Evolutionary conservation across 2,797 vertebrate species (phyloP).

Genomic region (Sebastiscus tertius): DNA sequence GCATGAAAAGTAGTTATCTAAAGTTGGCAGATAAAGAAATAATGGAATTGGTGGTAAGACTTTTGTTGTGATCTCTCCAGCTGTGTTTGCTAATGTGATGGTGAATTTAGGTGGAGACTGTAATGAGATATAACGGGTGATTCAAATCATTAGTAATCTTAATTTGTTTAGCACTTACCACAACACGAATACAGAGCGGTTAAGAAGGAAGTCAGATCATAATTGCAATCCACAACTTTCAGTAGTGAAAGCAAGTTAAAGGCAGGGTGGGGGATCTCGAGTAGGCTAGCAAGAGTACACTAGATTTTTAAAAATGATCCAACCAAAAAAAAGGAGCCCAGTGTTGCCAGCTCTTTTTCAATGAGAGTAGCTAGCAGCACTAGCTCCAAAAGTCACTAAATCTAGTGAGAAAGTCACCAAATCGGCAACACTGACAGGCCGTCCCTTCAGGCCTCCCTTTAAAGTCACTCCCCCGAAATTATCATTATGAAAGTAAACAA

Average conservation of each 20-base stretch:
- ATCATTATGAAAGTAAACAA: too few relatives aligned
- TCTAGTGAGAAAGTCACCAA: too few relatives aligned
- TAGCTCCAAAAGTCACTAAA: too few relatives aligned
- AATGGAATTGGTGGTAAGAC: not conserved
- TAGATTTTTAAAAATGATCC: fast-evolving
- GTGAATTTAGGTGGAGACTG: not conserved
- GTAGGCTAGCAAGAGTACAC: too few relatives aligned
- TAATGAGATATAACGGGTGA: not conserved
- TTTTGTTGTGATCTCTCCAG: not conserved
- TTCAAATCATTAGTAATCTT: not conserved
- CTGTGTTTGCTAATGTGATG: slow-evolving; percentile 10
- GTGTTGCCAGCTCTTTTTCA: too few relatives aligned
- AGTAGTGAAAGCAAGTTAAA: not conserved
- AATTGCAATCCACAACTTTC: not conserved
- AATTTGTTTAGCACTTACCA: slow-evolving; percentile 6
- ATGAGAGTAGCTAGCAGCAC: too few relatives aligned
- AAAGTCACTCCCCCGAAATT: too few relatives aligned
- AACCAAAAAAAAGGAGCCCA: too few relatives aligned
- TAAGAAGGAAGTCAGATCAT: not conserved
- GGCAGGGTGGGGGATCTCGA: fast-evolving
- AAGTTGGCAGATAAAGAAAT: not conserved
- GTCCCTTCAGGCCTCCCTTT: too few relatives aligned
- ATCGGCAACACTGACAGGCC: too few relatives aligned
- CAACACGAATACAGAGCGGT: not conserved
- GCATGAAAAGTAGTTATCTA: not conserved